Evolutionary conservation across 30 jellyfish, hydroid and myxozoan species (phyloP), one percentile per base, ranked within the genome.

Genomic region (Turritopsis dohrnii): DNA sequence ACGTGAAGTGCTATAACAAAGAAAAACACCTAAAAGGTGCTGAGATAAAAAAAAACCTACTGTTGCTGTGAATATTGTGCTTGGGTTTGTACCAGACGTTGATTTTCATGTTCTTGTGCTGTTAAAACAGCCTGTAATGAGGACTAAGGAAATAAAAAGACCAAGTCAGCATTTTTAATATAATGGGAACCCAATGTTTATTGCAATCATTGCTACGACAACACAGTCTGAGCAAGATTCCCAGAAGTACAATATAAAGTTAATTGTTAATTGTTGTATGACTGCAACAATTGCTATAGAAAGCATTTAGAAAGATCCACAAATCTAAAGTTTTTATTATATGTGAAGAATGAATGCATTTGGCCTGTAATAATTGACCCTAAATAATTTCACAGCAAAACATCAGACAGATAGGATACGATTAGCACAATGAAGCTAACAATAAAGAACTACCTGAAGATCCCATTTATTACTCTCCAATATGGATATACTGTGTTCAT

Each of bases 401-500:
- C n/a, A n/a, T n/a, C n/a, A n/a, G n/a, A n/a, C n/a, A 41, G 60
- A 41, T 41, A 3, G 60, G 60, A 3, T 5, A 3, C 13, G 5
- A 41, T 41, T 41, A 41, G 60, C 13, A 5, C 60, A 41, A 41
- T 3, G 5, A 41, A 41, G 60, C 9, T 3, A 41, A 13, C 60
- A 41, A 5, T 41, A 41, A 5, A 41, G 13, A 41, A 41, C 22
- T n/a, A 69, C 77, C 77, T 69, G 77, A 8, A 69, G 77, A 1
- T 69, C 22, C 77, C 77, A 69, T 16, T 69, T 27, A 27, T 69
- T 69, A 69, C 31, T 27, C 19, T 69, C 77, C 9, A 69, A 21
- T 8, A 69, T 27, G 19, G 77, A 69, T n/a, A 69, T 69, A 69
- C 77, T n/a, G 77, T 27, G 28, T 69, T 69, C 77, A 69, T 69